Percentiles rank a stretch among this genome's conserved stretches.
Evolutionary conservation across 2,888 invertebrate species (phyloP).

Genomic region (Apantesis nais): DNA sequence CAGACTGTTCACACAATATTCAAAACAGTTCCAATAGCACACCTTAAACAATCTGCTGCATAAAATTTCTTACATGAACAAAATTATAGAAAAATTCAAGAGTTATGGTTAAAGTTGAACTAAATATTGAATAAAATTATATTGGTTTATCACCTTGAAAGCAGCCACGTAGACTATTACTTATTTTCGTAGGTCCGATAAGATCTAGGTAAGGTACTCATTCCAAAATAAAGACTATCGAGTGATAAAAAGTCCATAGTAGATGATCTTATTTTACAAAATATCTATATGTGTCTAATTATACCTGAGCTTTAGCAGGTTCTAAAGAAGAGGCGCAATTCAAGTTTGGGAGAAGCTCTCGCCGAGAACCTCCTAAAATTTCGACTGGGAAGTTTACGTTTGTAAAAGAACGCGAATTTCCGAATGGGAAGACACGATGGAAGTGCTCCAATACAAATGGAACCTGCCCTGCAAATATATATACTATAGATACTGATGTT

Average conservation of each 20-base stretch:
- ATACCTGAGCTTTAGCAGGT: constrained; percentile 48
- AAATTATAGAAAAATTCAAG: not conserved
- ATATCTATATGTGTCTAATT: constrained; percentile 23
- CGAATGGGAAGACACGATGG: constrained; percentile 65
- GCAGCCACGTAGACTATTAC: not conserved
- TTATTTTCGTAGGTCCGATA: not conserved
- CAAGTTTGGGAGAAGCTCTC: constrained; percentile 56
- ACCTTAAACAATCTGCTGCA: not conserved
- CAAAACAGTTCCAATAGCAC: not conserved
- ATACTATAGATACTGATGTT: constrained; percentile 64
- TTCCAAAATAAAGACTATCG: not conserved
- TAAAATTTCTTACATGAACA: not conserved
- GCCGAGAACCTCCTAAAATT: constrained; percentile 58
- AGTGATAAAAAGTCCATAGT: not conserved
- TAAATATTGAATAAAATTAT: not conserved
- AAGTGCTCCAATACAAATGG: constrained; percentile 59
- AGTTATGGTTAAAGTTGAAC: not conserved
- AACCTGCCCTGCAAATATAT: constrained; percentile 64
- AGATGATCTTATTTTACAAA: no score
- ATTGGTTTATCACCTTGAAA: not conserved
- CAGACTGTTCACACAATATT: not conserved
- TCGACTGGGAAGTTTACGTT: constrained; percentile 62
- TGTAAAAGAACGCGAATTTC: constrained; percentile 60
- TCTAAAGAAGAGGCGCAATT: constrained; percentile 53
- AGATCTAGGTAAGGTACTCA: not conserved